Base-by-base conservation (phyloP, 1,140 invertebrate genomes). In the Oreohelix idahoensis region DNA sequence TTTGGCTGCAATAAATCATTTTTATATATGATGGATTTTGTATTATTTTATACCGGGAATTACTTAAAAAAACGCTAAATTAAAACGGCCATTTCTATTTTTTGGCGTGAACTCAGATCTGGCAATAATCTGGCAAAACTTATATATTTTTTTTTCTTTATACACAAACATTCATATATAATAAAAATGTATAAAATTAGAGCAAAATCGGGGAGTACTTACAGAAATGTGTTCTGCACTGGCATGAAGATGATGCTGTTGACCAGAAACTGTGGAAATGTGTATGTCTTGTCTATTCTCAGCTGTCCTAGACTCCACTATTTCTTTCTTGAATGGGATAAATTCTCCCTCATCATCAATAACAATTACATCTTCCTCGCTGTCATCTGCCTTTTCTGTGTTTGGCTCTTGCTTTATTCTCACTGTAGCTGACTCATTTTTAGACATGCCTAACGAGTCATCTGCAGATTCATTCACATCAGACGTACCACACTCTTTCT, bases 251-350 rank as follows among this genome's bases (percentile, higher is more conserved):
- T 85, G 81, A 71, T 88, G 85, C 0, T 79, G 78, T 10, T 83
- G 83, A 17, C 89, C 87, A 75, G 85, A 85, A 49, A 89, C 89
- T 5, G 86, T 84, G 20, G 88, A 63, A 42, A 89, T 89, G 83
- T 89, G 86, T 58, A 89, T 77, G 71, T 85, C 86, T 42, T 84
- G 70, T n/a, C 79, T 84, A 77, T 86, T 84, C 39, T 69, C 39
- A 38, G 26, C 32, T 29, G 10, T n/a, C 42, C 39, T 77, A 15
- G 58, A 35, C 29, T 83, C 73, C 32, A 15, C 58, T 32, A 17
- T 42, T 49, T 81, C 79, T 69, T 58, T 83, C 38, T 88, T 84
- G 26, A 70, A 45, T 51, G 73, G 49, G 2, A 51, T 13, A n/a
- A 42, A 11, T 36, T 88, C 86, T 38, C 77, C 85, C 23, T 88